Evolutionary conservation across 2,888 invertebrate species (phyloP), one percentile per base, ranked within the genome.

Genomic region (Neoitamus cyanurus): DNA sequence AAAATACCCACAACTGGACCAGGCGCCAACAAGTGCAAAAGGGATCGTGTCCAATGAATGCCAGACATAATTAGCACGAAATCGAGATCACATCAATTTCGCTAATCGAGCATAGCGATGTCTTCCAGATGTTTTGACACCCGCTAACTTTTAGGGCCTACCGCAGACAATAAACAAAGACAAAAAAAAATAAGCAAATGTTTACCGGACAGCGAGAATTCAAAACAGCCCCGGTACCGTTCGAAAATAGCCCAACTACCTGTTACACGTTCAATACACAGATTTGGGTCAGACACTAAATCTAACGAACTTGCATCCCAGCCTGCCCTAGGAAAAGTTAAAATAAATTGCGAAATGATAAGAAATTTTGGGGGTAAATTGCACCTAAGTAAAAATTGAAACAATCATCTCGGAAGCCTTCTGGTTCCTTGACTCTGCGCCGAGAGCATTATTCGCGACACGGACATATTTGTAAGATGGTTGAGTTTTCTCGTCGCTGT

Each of bases 221-320:
- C 31, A 82, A 82, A 82, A 82, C 48, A 69, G 82, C 36, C 82
- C 25, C 68, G 36, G 69, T 69, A 78, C 25, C 31, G 25, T 77
- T 46, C 73, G 78, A 70, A 84, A 84, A 83, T 85, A 83, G 82
- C 84, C n/a, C 85, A 84, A 84, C 85, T 83, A 85, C 85, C 85
- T 85, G 85, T 85, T 85, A 46, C 31, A 36, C 9, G 25, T 25
- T 58, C 20, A 28, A 20, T 75, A 37, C 37, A 68, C 68, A 69
- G 25, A 82, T 82, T 82, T 82, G 25, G 37, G 82, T 69, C 82
- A 78, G n/a, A 80, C 48, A 31, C 78, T n/a, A 30, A 75, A 75
- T 75, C 11, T 13, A 42, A 75, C 28, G 42, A 75, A 42, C 28
- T 75, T 75, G 73, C 58, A 58, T 15, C 9, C 9, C 58, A 25